Evolutionary conservation across 2,888 invertebrate species (phyloP).

Genomic region (Chrysolina americana): DNA sequence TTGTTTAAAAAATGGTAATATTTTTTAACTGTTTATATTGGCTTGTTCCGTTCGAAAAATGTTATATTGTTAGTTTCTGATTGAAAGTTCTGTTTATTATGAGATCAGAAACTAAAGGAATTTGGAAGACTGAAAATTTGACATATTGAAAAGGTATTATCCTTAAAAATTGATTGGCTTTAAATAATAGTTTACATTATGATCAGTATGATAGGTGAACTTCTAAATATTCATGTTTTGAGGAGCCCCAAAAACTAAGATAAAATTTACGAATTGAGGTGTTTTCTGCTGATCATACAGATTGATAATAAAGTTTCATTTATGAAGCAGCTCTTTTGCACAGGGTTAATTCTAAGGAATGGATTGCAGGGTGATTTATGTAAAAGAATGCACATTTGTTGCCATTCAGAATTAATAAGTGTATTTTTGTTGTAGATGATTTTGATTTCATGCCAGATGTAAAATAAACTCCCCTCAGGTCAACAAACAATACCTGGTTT

Average conservation of each 20-base stretch:
- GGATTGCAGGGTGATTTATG: constrained; percentile 11
- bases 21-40: constrained; percentile 37
- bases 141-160: constrained; percentile 47
- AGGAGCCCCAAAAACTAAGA: background rate
- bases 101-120: constrained; percentile 36
- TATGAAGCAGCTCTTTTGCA: background rate
- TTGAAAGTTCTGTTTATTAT: constrained; percentile 50
- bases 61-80: constrained; percentile 38
- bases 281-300: background rate
- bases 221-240: constrained; percentile 15
- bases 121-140: constrained; percentile 51
- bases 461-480: constrained; percentile 52
- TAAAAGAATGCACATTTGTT: constrained; percentile 15
- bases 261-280: background rate
- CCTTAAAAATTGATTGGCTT: constrained; percentile 45
- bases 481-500: constrained; percentile 46
- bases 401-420: background rate
- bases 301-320: background rate
- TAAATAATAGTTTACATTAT: constrained; percentile 21
- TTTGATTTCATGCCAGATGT: constrained; percentile 37
- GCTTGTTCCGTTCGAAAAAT: background rate
- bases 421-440: constrained; percentile 25
- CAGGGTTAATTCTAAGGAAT: constrained; percentile 2
- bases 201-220: background rate
- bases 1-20: constrained; percentile 50